Evolutionary conservation across 23 tunicate genomes (phyloP).

Genomic region (Corella eumyota): DNA sequence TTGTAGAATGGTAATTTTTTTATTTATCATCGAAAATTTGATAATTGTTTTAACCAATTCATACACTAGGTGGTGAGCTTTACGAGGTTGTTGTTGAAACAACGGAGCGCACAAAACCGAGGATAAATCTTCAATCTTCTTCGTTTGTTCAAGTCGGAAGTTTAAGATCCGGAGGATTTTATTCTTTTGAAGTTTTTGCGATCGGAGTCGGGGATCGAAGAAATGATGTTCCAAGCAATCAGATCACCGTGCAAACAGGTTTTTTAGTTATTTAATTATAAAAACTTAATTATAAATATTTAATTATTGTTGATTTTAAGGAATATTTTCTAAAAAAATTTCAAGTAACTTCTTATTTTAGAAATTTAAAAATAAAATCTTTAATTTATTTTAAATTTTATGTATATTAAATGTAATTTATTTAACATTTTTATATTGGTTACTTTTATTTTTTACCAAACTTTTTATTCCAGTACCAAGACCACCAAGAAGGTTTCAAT

Average conservation of each 20-base stretch:
- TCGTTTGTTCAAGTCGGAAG: neutral
- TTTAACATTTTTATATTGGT: neutral
- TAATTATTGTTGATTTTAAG: too few species aligned
- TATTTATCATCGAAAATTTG: too few species aligned
- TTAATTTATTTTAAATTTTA: neutral
- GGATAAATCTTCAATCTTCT: conserved; percentile 2
- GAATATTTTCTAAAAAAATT: too few species aligned
- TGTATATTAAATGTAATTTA: neutral
- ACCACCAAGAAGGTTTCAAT: conserved; percentile 3
- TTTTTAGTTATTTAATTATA: too few species aligned
- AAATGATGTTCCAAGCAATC: conserved; percentile 14
- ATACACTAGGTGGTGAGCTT: neutral
- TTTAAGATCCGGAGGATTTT: conserved; percentile 25
- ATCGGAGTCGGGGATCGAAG: conserved; percentile 23
- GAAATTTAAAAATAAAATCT: too few species aligned
- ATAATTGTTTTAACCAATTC: neutral
- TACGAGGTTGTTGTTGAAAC: neutral
- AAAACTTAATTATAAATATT: too few species aligned
- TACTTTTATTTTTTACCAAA: neutral
- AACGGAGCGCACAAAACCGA: conserved; percentile 1
- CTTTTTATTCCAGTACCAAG: conserved; percentile 1
- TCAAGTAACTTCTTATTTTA: too few species aligned
- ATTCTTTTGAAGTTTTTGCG: conserved; percentile 27
- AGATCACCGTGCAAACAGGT: conserved; percentile 44
- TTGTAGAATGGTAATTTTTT: too few species aligned